Percentiles rank a stretch among this genome's conserved stretches.
Conservation (phyloP, 2,797 vertebrate species). For the Scomberomorus guttatus region DNA sequence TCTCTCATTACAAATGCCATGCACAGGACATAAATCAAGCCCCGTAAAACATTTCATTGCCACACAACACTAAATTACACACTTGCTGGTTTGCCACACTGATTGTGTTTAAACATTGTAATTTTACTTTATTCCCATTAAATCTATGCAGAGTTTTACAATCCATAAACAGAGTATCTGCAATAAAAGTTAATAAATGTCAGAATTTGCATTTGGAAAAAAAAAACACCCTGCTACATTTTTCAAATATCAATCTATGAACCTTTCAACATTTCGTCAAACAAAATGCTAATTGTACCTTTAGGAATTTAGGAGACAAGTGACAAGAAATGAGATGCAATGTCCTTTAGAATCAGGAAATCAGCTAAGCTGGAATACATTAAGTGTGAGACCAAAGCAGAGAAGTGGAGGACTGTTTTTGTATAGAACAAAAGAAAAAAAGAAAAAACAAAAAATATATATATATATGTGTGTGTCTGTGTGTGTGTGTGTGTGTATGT, state of each 20-base stretch:
- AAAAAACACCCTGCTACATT: conserved; percentile 93
- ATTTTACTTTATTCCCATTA: conserved; percentile 99
- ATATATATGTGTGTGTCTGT: too few species aligned
- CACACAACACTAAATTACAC: conserved; percentile 99
- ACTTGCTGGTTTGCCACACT: conserved; percentile 95
- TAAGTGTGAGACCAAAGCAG: conserved; percentile 89
- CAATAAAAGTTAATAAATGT: conserved; percentile 99
- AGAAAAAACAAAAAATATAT: too few species aligned
- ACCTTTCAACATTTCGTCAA: conserved; percentile 99
- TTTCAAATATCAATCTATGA: conserved; percentile 99
- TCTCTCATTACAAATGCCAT: conserved; percentile 98
- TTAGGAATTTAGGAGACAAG: conserved; percentile 99
- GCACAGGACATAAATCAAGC: conserved; percentile 98
- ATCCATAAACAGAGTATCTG: conserved; percentile 99
- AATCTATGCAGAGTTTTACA: conserved; percentile 99
- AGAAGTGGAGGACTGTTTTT: conserved; percentile 56
- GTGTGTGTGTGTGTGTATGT: too few species aligned
- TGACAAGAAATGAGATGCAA: conserved; percentile 99
- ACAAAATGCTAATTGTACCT: conserved; percentile 99
- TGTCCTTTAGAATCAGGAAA: conserved; percentile 98
- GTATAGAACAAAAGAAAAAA: conserved; percentile 39
- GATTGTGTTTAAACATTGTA: conserved; percentile 99
- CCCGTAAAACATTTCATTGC: conserved; percentile 99
- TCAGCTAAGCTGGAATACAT: conserved; percentile 94
- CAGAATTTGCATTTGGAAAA: conserved; percentile 98